Evolutionary conservation across 2,888 invertebrate genomes (phyloP), one percentile per base, ranked within the genome.

Genomic region (Lacanobia wlatinum): DNA sequence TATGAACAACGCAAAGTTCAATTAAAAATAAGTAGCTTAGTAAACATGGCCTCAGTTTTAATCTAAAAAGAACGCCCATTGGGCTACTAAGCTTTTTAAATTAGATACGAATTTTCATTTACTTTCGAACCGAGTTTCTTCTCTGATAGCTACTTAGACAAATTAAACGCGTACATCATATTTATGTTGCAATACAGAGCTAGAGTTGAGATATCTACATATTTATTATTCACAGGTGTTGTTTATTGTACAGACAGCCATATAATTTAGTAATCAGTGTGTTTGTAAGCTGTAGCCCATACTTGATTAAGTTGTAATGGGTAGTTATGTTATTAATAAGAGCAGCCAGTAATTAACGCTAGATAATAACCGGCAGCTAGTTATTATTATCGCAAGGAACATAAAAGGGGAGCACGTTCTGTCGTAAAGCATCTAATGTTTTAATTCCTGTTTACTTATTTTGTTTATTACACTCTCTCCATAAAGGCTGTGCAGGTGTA

Each of bases 401-500:
- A 84, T 82, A 70, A 84, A 72, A 74, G 68, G 65, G 56, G 76
- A 83, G 84, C 85, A 86, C 85, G 84, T 86, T 87, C 75, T 77
- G 83, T 85, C 85, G 84, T 87, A 86, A 89, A 87, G 73, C 80
- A 74, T 83, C 70, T 86, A 88, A 91, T 90, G 87, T 87, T 90
- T 91, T 90, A 90, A 91, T 91, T 85, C 83, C 77, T 87, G 87
- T 90, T 91, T 91, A 90, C 88, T 91, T 92, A 90, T 92, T 92
- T 92, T 92, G 92, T 93, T 92, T 92, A 92, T 91, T 89, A 91
- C 88, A 84, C 84, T 84, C 85, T 84, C 84, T 87, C 81, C 87
- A 88, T 88, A 87, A 87, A 89, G 87, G 84, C 83, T 80, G 83
- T 87, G 81, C 95, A 95, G 94, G 93, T 95, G 95, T 84, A 70